phyloP scores from a whole-genome alignment of 1,140 invertebrate species.

The Cryptotermes secundus region DNA sequence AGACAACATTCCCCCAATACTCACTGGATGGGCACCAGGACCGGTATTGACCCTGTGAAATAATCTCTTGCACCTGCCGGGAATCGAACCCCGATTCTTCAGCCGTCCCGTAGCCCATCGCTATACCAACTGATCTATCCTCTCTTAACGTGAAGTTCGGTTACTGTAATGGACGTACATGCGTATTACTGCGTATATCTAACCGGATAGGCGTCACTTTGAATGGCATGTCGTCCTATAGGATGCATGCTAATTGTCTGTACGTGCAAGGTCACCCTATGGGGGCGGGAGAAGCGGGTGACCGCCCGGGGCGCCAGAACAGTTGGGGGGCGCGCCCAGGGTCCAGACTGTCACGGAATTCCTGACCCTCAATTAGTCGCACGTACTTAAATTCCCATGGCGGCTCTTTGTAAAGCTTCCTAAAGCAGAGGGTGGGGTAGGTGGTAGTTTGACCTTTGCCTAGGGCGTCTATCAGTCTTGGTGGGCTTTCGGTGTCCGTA shows the following conservation, averaged over 20 bases:
- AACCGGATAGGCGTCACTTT: not conserved
- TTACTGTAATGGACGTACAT: too few species aligned
- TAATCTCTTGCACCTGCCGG: too few species aligned
- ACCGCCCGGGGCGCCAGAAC: not conserved
- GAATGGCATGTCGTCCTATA: not conserved
- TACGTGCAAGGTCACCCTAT: not conserved
- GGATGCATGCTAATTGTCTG: not conserved
- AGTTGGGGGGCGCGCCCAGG: not conserved
- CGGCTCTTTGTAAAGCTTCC: not conserved
- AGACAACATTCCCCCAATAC: too few species aligned
- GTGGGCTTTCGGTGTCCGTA: too few species aligned
- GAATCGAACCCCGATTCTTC: too few species aligned
- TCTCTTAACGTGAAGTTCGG: too few species aligned
- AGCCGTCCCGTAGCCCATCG: too few species aligned
- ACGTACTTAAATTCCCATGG: not conserved
- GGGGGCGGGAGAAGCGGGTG: not conserved
- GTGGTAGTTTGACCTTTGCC: not conserved
- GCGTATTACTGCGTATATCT: too few species aligned
- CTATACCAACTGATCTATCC: too few species aligned
- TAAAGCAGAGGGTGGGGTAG: not conserved
- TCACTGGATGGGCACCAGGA: too few species aligned
- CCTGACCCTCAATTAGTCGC: constrained; percentile 9
- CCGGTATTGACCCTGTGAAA: too few species aligned
- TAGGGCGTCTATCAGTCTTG: not conserved
- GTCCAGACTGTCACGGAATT: not conserved